phyloP scores from a whole-genome alignment of 2,797 vertebrate species.

The Phrynocephalus forsythii region DNA sequence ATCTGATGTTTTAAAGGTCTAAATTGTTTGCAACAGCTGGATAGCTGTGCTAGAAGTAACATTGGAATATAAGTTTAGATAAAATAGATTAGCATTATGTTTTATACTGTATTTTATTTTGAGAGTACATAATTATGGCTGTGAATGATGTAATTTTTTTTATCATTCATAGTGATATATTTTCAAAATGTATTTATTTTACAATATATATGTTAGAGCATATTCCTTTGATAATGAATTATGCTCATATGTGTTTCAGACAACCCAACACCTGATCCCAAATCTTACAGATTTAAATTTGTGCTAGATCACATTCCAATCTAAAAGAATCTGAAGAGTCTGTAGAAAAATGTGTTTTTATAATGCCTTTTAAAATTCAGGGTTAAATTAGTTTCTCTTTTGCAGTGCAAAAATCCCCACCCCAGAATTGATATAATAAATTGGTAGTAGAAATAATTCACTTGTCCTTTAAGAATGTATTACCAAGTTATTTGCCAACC shows the following conservation, averaged over 20 bases:
- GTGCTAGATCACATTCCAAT: not conserved
- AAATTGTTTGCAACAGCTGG: not conserved
- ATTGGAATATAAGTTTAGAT: not conserved
- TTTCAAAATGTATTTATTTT: not conserved
- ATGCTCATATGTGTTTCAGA: no score
- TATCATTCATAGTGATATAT: not conserved
- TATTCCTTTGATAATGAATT: not conserved
- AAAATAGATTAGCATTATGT: not conserved
- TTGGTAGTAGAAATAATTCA: not conserved
- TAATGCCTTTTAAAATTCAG: no score
- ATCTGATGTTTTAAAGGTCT: no score
- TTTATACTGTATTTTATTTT: not conserved
- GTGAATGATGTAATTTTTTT: not conserved
- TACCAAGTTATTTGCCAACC: not conserved
- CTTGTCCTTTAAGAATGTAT: not conserved
- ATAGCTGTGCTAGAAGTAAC: not conserved
- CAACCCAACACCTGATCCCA: no score
- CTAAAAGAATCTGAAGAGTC: not conserved
- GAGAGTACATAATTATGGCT: not conserved
- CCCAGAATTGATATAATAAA: no score
- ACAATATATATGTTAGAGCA: not conserved
- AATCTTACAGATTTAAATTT: no score
- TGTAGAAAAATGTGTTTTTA: not conserved
- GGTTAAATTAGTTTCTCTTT: no score
- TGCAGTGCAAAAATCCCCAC: no score